A percentile compares a stretch with the other conserved stretches of the same genome.
Conservation (phyloP, 35 echinoderm and acorn worm species). For the Diadema setosum region DNA sequence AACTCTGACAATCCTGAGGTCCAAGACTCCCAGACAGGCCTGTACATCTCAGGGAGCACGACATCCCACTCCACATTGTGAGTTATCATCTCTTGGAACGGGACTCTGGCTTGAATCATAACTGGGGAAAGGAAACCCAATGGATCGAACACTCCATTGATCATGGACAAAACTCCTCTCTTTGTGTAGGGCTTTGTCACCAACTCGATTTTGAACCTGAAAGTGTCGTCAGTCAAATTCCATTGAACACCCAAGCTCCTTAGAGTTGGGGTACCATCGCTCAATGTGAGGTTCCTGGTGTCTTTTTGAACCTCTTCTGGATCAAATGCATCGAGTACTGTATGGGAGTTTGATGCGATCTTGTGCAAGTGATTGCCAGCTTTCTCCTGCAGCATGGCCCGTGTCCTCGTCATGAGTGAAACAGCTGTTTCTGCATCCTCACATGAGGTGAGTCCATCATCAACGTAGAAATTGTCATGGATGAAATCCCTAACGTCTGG, state of each 20-base stretch:
- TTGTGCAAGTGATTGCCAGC: conserved; percentile 5
- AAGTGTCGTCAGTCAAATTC: not conserved
- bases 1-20: not conserved
- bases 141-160: conserved; percentile 33
- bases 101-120: not conserved
- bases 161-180: conserved; percentile 19
- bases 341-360: not conserved
- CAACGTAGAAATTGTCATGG: conserved; percentile 6
- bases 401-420: not conserved
- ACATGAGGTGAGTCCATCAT: not conserved
- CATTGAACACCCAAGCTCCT: conserved; percentile 3
- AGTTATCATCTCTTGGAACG: not conserved
- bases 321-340: conserved; percentile 4
- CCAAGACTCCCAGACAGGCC: not conserved
- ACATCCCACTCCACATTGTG: not conserved
- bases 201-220: not conserved
- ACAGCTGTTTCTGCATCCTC: not conserved
- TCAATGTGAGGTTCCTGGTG: not conserved
- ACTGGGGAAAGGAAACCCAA: conserved; percentile 26
- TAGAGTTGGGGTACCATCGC: not conserved
- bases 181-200: not conserved
- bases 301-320: not conserved
- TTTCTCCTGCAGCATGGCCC: not conserved
- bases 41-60: not conserved
- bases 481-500: not conserved